These are phyloP conservation scores for Malacoraja senta DNA, from an alignment of 2,797 vertebrate genomes.

Conservation along the genomic window DNA sequence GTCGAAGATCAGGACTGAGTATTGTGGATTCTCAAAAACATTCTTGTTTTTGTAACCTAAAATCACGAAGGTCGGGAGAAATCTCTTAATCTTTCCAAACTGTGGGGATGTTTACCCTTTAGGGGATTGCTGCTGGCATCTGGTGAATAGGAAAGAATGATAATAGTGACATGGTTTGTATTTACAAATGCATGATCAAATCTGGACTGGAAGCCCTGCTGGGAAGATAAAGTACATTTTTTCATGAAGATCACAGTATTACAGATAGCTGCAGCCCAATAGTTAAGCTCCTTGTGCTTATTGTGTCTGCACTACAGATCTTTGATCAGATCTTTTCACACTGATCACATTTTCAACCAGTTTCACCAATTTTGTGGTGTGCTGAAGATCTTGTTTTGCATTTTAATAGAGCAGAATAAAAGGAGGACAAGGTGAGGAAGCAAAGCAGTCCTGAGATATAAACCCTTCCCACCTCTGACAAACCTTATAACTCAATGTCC, in stretches of 20 bases:
- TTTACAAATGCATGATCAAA: conserved; percentile 29
- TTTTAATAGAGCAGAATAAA: neutral
- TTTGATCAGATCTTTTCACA: neutral
- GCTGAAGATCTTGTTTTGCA: neutral
- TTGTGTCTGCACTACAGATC: neutral
- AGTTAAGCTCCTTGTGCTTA: neutral
- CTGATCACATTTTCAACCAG: neutral
- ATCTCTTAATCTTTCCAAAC: conserved; percentile 28
- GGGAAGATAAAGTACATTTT: neutral
- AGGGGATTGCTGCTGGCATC: neutral
- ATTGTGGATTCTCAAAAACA: conserved; percentile 19
- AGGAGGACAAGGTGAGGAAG: neutral
- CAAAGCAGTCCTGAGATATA: neutral
- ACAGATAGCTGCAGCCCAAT: neutral
- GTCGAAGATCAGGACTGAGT: neutral
- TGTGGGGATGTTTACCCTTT: neutral
- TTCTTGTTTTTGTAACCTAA: neutral
- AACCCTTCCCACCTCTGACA: neutral
- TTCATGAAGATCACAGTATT: neutral
- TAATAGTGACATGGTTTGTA: conserved; percentile 2
- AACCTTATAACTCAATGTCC: neutral
- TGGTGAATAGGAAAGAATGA: conserved; percentile 14
- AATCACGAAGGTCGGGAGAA: conserved; percentile 2
- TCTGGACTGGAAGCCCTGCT: conserved; percentile 7
- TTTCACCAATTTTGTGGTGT: neutral